Evolutionary conservation across 1,140 invertebrate genomes (phyloP), one percentile per base, ranked within the genome.

Genomic region (Drosophila teissieri): DNA sequence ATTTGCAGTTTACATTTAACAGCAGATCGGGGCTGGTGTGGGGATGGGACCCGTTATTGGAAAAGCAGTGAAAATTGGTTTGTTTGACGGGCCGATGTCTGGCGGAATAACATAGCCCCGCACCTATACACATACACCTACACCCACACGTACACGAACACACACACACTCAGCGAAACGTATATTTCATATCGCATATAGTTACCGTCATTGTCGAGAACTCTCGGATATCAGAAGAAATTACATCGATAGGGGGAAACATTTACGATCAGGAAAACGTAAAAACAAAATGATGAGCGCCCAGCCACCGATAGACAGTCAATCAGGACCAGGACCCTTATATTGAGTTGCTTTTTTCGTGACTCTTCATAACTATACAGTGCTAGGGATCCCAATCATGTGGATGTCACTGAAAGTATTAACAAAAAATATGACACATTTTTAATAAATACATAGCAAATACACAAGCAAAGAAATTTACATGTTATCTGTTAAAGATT

Each of bases 1-100:
- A 86, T 88, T 86, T 86, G 67, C 84, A 83, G 83, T 77, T 79
- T 76, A 75, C 78, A 80, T 78, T 85, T 77, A 78, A 80, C 77
- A 84, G 73, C 62, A 62, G 31, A 68, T 69, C 63, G 60, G 46
- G 10, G 64, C 3, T 24, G 15, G 19, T 12, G n/a, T 31, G 46
- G 36, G 17, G 36, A 65, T 62, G 80, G 79, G 63, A 67, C 57
- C 79, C 67, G 75, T 82, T 86, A 88, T 88, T 86, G 83, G 67
- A 78, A 88, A 88, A 88, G 86, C 64, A 76, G 63, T 73, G 79
- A 88, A 86, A 86, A 86, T 88, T 88, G 83, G 83, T 86, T 86
- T 86, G 83, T 86, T 86, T 86, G 83, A 88, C 73, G 83, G 67
- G 77, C 74, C 75, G 67, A 88, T 83, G 84, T 89, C 83, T 88